Conservation (phyloP, 2,797 vertebrate genomes). For the Sphenodon punctatus region DNA sequence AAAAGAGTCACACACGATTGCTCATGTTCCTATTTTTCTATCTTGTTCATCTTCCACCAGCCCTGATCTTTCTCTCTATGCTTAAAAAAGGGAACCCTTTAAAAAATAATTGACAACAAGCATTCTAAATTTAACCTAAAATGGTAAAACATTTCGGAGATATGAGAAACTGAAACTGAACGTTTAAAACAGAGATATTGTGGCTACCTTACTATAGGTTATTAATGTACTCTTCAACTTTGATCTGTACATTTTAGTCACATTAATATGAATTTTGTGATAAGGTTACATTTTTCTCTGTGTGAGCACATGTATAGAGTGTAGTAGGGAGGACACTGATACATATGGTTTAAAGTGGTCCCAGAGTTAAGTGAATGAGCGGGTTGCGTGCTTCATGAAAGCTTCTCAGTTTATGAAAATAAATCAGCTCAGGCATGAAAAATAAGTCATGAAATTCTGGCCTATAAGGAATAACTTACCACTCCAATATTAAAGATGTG, state of each 20-base stretch:
- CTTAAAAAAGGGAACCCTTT: neutral
- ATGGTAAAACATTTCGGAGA: neutral
- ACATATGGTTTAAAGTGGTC: neutral
- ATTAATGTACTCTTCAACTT: neutral
- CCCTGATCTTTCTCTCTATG: neutral
- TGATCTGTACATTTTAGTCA: neutral
- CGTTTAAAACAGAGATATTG: neutral
- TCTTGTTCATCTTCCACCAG: too few relatives aligned
- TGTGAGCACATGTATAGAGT: neutral
- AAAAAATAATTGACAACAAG: neutral
- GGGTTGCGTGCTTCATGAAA: constrained; percentile 23
- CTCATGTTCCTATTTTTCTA: too few relatives aligned
- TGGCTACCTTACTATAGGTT: neutral
- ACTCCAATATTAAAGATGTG: constrained; percentile 70
- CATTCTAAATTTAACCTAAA: neutral
- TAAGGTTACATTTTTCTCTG: neutral
- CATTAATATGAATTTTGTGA: neutral
- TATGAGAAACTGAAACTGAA: neutral
- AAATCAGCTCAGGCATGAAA: constrained; percentile 40
- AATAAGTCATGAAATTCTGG: constrained; percentile 58
- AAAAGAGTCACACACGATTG: too few relatives aligned
- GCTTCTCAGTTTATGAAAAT: neutral
- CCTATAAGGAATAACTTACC: constrained; percentile 67
- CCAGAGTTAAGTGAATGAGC: neutral
- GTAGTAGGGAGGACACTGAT: neutral